Conservation (phyloP, 2,888 invertebrate species). For the Drosophila robusta region DNA sequence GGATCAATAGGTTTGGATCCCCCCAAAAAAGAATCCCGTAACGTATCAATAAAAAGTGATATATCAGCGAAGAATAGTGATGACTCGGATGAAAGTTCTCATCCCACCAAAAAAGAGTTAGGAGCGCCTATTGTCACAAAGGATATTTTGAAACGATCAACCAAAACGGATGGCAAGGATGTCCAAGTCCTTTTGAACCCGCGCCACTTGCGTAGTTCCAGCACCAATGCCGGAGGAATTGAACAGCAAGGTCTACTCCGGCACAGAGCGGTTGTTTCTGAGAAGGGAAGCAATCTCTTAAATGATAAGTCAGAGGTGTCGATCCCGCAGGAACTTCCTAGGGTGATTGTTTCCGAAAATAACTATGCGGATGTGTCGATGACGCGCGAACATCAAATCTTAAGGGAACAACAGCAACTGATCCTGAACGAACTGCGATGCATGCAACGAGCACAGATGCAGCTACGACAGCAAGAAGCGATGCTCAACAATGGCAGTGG, state of each 20-base stretch:
- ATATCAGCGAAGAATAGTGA: no score
- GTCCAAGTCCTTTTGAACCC: conserved; percentile 1
- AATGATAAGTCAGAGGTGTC: not conserved
- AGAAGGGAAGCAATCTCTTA: not conserved
- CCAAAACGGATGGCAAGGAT: not conserved
- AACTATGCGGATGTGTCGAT: not conserved
- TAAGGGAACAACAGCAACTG: not conserved
- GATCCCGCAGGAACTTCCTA: not conserved
- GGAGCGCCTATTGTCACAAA: not conserved
- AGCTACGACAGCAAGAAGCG: not conserved
- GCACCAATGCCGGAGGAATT: not conserved
- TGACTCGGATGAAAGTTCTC: no score
- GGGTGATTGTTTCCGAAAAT: not conserved
- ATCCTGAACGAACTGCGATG: not conserved
- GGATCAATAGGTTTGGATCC: no score
- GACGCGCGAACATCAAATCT: not conserved
- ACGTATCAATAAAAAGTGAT: no score
- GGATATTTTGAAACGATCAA: not conserved
- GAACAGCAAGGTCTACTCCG: not conserved
- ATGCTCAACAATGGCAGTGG: no score
- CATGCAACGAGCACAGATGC: no score
- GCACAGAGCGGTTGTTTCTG: not conserved
- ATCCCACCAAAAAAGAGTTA: not conserved
- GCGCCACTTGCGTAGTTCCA: not conserved
- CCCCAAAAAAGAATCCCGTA: no score